Percentiles rank a stretch among this genome's conserved stretches.
These are phyloP conservation scores for Apolygus lucorum DNA, from an alignment of 1,140 invertebrate species.

Conservation along the genomic window DNA sequence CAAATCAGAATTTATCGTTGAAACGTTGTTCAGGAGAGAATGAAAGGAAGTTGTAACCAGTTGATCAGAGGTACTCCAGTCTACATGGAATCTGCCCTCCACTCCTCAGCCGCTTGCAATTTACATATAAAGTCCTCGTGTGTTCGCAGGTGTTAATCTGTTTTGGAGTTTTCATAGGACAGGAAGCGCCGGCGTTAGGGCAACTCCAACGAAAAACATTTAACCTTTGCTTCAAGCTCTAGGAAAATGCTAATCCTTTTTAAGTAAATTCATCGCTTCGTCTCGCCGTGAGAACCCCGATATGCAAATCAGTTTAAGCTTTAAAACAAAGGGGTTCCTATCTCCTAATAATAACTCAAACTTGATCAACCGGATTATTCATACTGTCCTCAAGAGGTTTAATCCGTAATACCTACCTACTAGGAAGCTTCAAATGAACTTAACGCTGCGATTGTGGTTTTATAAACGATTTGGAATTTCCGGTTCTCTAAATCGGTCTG, in stretches of 20 bases:
- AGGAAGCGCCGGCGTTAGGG: background rate
- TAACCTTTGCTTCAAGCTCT: background rate
- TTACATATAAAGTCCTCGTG: slow-evolving; percentile 11
- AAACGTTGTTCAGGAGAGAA: background rate
- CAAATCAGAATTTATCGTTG: background rate
- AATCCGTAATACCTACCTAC: too few species aligned
- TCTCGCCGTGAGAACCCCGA: background rate
- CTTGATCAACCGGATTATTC: too few species aligned
- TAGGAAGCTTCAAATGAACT: too few species aligned
- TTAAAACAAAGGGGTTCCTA: background rate
- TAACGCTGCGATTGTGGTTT: too few species aligned
- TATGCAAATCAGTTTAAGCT: background rate
- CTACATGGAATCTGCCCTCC: background rate
- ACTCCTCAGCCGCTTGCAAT: background rate
- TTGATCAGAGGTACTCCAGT: background rate
- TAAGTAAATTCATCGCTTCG: slow-evolving; percentile 7
- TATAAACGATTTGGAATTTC: too few species aligned
- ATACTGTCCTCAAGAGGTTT: too few species aligned
- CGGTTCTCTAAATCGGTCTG: too few species aligned
- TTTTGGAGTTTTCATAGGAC: background rate
- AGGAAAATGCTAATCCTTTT: background rate
- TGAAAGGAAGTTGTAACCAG: background rate
- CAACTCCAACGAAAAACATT: slow-evolving; percentile 6
- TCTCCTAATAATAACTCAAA: background rate
- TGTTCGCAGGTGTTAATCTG: slow-evolving; percentile 12